These are phyloP conservation scores for Scaptomyza graminum DNA, from an alignment of 1,140 invertebrate species.

Conservation along the genomic window DNA sequence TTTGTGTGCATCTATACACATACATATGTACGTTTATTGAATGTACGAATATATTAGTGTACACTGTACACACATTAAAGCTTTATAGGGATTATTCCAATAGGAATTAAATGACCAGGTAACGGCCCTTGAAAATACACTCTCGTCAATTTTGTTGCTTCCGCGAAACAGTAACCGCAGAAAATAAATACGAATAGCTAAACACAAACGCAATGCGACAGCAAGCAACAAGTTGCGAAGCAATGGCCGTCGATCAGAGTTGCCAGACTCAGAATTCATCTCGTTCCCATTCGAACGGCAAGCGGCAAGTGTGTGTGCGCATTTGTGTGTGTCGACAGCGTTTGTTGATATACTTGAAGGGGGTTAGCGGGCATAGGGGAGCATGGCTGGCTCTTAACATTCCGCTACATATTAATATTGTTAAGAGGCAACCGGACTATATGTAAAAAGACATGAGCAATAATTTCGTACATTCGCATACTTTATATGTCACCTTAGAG, in stretches of 20 bases:
- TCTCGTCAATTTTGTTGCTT: slow-evolving; percentile 34
- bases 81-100: slow-evolving; percentile 11
- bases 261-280: slow-evolving; percentile 61
- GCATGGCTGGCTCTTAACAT: slow-evolving; percentile 24
- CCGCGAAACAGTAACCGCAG: slow-evolving; percentile 43
- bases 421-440: slow-evolving; percentile 23
- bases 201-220: slow-evolving; percentile 42
- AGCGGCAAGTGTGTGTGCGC: slow-evolving; percentile 6
- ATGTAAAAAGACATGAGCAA: slow-evolving; percentile 24
- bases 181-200: slow-evolving; percentile 56
- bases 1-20: background rate
- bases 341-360: slow-evolving; percentile 31
- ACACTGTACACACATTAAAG: slow-evolving; percentile 3
- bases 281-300: slow-evolving; percentile 46
- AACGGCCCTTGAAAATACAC: background rate
- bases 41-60: background rate
- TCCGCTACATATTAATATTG: slow-evolving; percentile 56
- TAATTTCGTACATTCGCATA: slow-evolving; percentile 33
- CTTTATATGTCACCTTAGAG: slow-evolving; percentile 37
- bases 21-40: slow-evolving; percentile 1
- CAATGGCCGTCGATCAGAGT: slow-evolving; percentile 75
- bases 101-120: slow-evolving; percentile 2
- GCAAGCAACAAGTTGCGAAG: slow-evolving; percentile 77
- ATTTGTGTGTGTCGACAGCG: slow-evolving; percentile 23
- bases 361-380: slow-evolving; percentile 1